Conservation (phyloP, 2,113 vertebrate species). For the Pelecanus crispus region DNA sequence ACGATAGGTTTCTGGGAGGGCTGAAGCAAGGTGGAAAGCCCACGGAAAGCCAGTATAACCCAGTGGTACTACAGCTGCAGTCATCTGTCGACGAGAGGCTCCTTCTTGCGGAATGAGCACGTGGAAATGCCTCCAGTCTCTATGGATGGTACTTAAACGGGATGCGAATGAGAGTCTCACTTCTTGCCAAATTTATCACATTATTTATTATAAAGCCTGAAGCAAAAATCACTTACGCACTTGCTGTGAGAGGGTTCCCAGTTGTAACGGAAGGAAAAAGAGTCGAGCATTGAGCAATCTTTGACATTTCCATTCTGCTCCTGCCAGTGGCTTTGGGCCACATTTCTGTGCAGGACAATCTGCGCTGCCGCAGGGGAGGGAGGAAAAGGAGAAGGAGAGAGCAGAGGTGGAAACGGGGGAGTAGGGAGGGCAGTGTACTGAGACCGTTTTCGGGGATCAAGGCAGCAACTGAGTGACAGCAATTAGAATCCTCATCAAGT, state of each 20-base stretch:
- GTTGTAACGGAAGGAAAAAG: slow-evolving; percentile 26
- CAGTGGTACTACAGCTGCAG: background rate
- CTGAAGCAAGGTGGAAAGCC: background rate
- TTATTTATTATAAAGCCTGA: background rate
- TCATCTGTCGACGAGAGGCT: background rate
- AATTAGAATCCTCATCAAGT: background rate
- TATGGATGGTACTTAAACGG: background rate
- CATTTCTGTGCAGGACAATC: background rate
- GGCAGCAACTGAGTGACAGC: background rate
- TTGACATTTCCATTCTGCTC: slow-evolving; percentile 23
- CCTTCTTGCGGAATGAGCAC: background rate
- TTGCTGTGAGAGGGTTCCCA: background rate
- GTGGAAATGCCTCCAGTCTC: slow-evolving; percentile 21
- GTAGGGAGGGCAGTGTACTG: background rate
- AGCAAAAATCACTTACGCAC: background rate
- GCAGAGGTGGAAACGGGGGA: background rate
- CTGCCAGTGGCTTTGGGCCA: background rate
- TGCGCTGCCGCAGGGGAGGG: background rate
- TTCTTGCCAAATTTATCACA: slow-evolving; percentile 32
- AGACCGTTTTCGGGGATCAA: background rate
- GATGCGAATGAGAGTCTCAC: background rate
- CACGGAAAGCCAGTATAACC: background rate
- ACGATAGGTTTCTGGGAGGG: background rate
- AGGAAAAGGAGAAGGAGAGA: background rate
- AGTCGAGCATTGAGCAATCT: background rate